A percentile compares a stretch with the other conserved stretches of the same genome.
Conservation (phyloP, 1,140 invertebrate genomes). For the Melanaphis sacchari region DNA sequence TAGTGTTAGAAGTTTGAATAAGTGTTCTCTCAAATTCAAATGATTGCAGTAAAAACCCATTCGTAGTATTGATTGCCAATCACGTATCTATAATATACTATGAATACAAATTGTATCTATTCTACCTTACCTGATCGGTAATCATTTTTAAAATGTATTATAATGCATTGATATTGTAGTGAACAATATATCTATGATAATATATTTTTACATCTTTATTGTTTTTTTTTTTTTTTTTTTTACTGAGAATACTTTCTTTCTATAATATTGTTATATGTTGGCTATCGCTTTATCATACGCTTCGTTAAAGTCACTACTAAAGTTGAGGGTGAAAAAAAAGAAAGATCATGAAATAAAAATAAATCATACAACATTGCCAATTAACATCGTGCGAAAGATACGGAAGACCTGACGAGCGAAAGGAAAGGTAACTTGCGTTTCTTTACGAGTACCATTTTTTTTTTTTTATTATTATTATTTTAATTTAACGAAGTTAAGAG, state of each 20-base stretch:
- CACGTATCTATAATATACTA: too few species aligned
- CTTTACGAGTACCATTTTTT: conserved; percentile 23
- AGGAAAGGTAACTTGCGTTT: conserved; percentile 40
- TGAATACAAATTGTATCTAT: not conserved
- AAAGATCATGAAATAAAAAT: not conserved
- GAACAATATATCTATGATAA: not conserved
- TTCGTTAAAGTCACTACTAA: not conserved
- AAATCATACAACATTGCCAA: conserved; percentile 21
- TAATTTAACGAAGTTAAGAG: conserved; percentile 37
- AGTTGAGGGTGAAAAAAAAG: not conserved
- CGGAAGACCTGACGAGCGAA: conserved; percentile 45
- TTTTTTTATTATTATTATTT: conserved; percentile 36
- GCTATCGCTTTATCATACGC: not conserved
- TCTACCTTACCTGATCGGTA: not conserved
- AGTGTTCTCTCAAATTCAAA: not conserved
- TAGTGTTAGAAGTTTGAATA: not conserved
- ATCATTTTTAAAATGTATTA: not conserved
- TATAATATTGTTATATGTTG: not conserved
- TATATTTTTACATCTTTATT: not conserved
- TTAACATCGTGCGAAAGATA: conserved; percentile 44
- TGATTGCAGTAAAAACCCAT: not conserved
- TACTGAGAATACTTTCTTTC: not conserved
- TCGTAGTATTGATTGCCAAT: not conserved
- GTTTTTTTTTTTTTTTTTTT: not conserved
- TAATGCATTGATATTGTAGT: not conserved